A percentile compares a stretch with the other conserved stretches of the same genome.
Evolutionary conservation across 2,888 invertebrate genomes (phyloP).

Genomic region (Phortica okadai): DNA sequence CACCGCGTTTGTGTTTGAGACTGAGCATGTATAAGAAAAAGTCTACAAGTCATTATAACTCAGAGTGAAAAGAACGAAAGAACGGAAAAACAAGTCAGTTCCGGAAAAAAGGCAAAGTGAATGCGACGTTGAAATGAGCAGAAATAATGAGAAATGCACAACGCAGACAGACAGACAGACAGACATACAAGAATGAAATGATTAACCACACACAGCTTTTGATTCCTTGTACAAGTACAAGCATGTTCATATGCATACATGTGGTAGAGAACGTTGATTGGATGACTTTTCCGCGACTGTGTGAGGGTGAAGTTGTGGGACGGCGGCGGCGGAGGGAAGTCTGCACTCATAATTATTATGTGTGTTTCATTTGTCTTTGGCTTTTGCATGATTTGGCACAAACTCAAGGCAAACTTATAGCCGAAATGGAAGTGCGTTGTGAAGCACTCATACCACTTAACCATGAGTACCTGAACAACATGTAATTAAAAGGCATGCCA

Average conservation of each 20-base stretch:
- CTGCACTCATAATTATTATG: slow-evolving; percentile 61
- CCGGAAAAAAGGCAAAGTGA: slow-evolving; percentile 43
- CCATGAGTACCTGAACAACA: background rate
- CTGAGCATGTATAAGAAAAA: slow-evolving; percentile 40
- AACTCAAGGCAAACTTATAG: background rate
- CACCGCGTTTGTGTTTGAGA: slow-evolving; percentile 28
- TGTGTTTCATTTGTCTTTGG: slow-evolving; percentile 47
- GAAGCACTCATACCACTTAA: too few species aligned
- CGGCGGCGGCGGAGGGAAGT: background rate
- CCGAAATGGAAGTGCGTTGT: background rate
- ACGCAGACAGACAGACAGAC: slow-evolving; percentile 16
- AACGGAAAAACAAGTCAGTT: background rate
- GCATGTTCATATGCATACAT: too few species aligned
- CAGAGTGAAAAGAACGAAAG: slow-evolving; percentile 15
- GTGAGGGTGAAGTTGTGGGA: too few species aligned
- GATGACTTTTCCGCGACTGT: background rate
- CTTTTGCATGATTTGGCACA: slow-evolving; percentile 42
- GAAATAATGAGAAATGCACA: slow-evolving; percentile 64
- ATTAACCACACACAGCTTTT: slow-evolving; percentile 55
- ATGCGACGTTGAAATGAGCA: slow-evolving; percentile 65
- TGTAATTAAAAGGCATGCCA: slow-evolving; percentile 18
- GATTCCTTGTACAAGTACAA: background rate
- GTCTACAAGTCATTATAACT: slow-evolving; percentile 55
- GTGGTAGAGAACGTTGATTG: slow-evolving; percentile 9
- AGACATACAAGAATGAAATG: slow-evolving; percentile 48